Conservation (phyloP, 2,113 vertebrate species). For the Cathartes aura region DNA sequence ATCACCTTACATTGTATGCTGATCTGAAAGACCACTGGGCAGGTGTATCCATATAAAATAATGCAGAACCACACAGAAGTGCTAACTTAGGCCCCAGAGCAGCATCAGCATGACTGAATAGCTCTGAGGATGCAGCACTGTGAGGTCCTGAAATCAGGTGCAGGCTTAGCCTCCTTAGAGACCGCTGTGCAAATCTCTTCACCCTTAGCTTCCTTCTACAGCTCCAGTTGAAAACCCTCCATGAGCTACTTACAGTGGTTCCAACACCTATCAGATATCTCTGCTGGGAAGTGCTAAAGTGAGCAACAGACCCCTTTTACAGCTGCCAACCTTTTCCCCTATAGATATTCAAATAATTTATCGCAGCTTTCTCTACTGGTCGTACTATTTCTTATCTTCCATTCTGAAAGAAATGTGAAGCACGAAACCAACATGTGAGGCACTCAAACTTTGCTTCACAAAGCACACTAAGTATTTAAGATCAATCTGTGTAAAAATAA, state of each 20-base stretch:
- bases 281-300: not conserved
- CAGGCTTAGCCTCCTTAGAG: not conserved
- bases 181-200: not conserved
- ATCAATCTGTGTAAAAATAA: not conserved
- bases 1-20: not conserved
- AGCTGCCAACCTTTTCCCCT: not conserved
- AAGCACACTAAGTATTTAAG: not conserved
- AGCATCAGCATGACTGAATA: not conserved
- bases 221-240: not conserved
- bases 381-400: not conserved
- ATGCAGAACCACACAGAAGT: not conserved
- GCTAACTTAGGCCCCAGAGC: not conserved
- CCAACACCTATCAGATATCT: not conserved
- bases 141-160: not conserved
- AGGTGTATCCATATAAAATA: not conserved
- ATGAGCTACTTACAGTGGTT: not conserved
- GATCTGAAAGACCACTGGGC: not conserved
- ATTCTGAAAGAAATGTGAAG: not conserved
- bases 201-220: not conserved
- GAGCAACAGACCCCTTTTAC: not conserved
- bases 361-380: not conserved
- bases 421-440: not conserved
- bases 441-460: not conserved
- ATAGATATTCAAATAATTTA: not conserved
- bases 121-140: not conserved